Base-by-base conservation (phyloP, 2,888 invertebrate genomes). In the Amphiduros pacificus region DNA sequence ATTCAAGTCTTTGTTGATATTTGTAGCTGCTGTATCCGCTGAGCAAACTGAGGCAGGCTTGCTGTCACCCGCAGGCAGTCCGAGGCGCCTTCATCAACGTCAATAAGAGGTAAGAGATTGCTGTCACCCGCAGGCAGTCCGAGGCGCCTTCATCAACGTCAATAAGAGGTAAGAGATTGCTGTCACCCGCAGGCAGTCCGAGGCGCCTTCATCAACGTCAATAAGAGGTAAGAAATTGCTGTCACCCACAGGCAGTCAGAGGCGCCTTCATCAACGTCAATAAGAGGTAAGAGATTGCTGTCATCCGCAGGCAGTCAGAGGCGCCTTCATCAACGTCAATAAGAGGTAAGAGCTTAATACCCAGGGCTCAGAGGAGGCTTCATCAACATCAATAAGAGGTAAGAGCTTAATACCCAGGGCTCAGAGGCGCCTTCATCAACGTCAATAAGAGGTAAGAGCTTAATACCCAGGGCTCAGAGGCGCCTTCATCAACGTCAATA, bases 41-140 rank as follows among this genome's bases (percentile, higher is more conserved):
- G 61, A 77, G 88, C 55, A 85, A 86, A 57, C 81, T 91, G 61
- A 85, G 91, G 0, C 89, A 90, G 80, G 89, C 89, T 1, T 91
- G 91, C 75, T 87, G 88, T 14, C 88, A 90, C 77, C 90, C 90
- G 0, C 88, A 88, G 76, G 85, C 87, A 59, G 86, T 86, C 2
- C 80, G 85, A 65, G 86, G 87, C 6, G 83, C 85, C 55, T 86
- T 87, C 74, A 74, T 87, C 59, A 82, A 85, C 0, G 79, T 86
- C 6, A 84, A 82, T 32, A 82, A 79, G 62, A 76, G 72, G 81
- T 79, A 61, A 64, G 71, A 80, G 89, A 89, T 1, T 91, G 91
- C 75, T 87, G 88, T 14, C 88, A 90, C 77, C 90, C 90, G 0
- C 88, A 88, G 76, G 85, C 87, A 59, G 86, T 86, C 2, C 80